Conservation (phyloP, 2,113 vertebrate species). For the Ascaphus truei region DNA sequence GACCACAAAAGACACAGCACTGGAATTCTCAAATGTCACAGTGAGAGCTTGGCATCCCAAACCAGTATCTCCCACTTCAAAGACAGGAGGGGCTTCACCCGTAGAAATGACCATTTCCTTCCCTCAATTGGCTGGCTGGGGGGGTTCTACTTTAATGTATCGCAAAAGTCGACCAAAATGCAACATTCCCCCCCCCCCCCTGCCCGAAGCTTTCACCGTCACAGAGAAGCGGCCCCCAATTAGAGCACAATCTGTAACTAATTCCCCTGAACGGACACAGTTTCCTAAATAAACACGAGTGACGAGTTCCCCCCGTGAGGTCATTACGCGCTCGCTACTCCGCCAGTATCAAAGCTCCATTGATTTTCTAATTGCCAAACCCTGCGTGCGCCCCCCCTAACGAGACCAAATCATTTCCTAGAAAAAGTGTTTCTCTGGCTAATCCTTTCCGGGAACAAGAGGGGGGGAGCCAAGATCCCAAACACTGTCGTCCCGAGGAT, state of each 20-base stretch:
- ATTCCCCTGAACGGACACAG: conserved; percentile 9
- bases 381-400: background rate
- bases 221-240: background rate
- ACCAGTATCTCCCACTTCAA: too few species aligned
- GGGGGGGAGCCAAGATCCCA: conserved; percentile 9
- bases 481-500: conserved; percentile 3
- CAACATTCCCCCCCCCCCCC: background rate
- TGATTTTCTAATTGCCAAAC: conserved; percentile 25
- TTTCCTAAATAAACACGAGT: background rate
- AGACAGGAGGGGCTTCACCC: too few species aligned
- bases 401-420: conserved; percentile 32
- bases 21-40: too few species aligned
- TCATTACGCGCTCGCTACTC: background rate
- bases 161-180: background rate
- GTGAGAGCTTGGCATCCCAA: too few species aligned
- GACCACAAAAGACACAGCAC: too few species aligned
- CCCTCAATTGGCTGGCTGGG: too few species aligned
- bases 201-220: background rate
- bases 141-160: conserved; percentile 7
- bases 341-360: conserved; percentile 20
- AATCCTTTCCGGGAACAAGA: conserved; percentile 33
- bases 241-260: conserved; percentile 15
- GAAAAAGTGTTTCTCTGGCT: conserved; percentile 27
- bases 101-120: too few species aligned
- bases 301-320: too few species aligned